Base-by-base conservation (phyloP, 1,140 invertebrate species). In the Venturia canescens region DNA sequence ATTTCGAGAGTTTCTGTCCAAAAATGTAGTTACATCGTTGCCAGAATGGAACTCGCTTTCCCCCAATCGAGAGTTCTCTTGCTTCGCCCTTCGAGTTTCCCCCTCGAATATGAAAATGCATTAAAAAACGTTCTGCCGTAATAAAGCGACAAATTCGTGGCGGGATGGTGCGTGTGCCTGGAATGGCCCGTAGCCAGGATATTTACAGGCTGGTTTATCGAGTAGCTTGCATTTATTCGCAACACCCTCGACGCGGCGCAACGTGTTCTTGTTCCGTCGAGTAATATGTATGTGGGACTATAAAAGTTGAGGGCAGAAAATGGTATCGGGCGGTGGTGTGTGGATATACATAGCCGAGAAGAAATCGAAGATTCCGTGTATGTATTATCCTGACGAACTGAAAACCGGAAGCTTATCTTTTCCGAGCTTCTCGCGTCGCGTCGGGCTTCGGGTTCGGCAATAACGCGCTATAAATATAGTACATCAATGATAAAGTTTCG, bases 321-420 rank as follows among this genome's bases (percentile, higher is more conserved):
- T 71, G 50, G 50, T 53, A 21, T 53, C 16, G n/a, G 3, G n/a
- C n/a, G n/a, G n/a, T n/a, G n/a, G n/a, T n/a, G 21, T 23, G 21
- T 26, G 60, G n/a, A 26, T 63, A 23, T 26, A 63, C 23, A 6
- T 11, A 5, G 3, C 11, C 60, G 23, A 74, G 23, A 53, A 29
- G 16, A 27, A 74, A 53, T 53, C 71, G n/a, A 74, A 18, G 71
- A 53, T 74, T 53, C 21, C 18, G 71, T 53, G 29, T 23, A 26
- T 23, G 21, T 26, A 23, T 63, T 71, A 31, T 74, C 13, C 9
- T n/a, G 72, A 34, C 31, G 23, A 38, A 76, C 27, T 63, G n/a
- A 29, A 53, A 76, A 76, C 72, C 72, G 72, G 72, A 76, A 76
- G 72, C 50, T 76, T 76, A 76, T 76, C 72, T 71, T 48, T n/a